Evolutionary conservation across 2,888 invertebrate genomes (phyloP).

Genomic region (Hydriomena furcata): DNA sequence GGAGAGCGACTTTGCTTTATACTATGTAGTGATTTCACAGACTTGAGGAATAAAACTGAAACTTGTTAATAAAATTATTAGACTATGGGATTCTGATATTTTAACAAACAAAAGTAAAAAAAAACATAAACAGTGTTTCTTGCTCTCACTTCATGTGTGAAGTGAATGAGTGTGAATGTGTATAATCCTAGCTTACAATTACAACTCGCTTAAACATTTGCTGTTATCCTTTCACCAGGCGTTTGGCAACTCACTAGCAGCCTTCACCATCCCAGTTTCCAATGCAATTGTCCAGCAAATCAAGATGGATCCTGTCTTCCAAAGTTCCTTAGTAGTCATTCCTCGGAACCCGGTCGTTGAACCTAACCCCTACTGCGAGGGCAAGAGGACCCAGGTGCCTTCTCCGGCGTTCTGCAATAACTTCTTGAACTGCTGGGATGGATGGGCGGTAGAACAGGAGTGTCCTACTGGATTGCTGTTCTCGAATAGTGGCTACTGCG

Average conservation of each 20-base stretch:
- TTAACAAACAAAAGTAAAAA: no score
- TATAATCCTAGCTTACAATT: no score
- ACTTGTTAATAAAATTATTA: no score
- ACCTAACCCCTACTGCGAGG: slow-evolving; percentile 65
- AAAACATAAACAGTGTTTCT: no score
- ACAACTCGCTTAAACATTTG: neutral
- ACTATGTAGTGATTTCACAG: no score
- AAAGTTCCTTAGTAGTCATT: slow-evolving; percentile 58
- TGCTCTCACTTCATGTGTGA: no score
- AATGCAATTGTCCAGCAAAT: slow-evolving; percentile 67
- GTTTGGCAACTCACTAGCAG: slow-evolving; percentile 52
- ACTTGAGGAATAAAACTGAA: no score
- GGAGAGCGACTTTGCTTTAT: no score
- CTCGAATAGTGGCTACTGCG: slow-evolving; percentile 84
- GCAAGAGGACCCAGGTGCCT: slow-evolving; percentile 85
- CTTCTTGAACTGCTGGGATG: slow-evolving; percentile 89
- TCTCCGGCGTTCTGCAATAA: slow-evolving; percentile 83
- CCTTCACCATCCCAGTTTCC: slow-evolving; percentile 72
- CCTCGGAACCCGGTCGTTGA: slow-evolving; percentile 57
- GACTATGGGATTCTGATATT: no score
- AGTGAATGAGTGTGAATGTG: no score
- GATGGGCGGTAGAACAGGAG: slow-evolving; percentile 85
- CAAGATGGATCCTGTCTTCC: slow-evolving; percentile 61
- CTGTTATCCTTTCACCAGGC: slow-evolving; percentile 34
- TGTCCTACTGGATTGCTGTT: slow-evolving; percentile 86